These are phyloP conservation scores for Lasioglossum morio DNA, from an alignment of 2,888 invertebrate species.

Conservation along the genomic window DNA sequence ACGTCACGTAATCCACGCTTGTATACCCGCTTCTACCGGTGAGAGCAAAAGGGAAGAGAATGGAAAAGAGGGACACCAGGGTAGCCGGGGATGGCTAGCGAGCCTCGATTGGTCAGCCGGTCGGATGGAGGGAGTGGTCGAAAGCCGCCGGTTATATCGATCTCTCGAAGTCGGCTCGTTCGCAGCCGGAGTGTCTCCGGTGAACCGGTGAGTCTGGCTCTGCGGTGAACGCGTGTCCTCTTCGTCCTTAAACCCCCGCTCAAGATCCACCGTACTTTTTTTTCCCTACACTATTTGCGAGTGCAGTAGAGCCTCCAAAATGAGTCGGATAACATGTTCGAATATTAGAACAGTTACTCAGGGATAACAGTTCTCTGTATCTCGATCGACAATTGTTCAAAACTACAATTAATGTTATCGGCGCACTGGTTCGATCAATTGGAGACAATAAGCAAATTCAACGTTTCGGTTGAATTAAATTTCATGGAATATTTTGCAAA, in stretches of 20 bases:
- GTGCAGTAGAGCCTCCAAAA: neutral
- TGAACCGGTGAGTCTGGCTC: conserved; percentile 47
- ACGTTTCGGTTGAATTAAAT: too few relatives aligned
- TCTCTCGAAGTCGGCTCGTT: conserved; percentile 76
- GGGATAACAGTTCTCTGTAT: too few relatives aligned
- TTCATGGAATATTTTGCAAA: too few relatives aligned
- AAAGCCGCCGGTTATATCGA: conserved; percentile 81
- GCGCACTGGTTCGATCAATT: too few relatives aligned
- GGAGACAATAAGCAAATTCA: too few relatives aligned
- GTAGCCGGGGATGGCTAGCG: conserved; percentile 79
- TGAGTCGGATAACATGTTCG: neutral
- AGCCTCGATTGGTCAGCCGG: conserved; percentile 81
- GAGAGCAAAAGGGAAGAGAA: conserved; percentile 73
- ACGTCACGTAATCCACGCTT: conserved; percentile 79
- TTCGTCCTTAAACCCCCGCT: conserved; percentile 47
- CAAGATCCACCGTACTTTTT: neutral
- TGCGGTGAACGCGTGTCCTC: conserved; percentile 63
- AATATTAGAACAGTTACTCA: neutral
- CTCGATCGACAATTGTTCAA: too few relatives aligned
- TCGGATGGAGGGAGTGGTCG: conserved; percentile 82
- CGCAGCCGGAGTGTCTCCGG: conserved; percentile 55
- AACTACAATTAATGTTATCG: too few relatives aligned
- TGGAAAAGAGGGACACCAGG: conserved; percentile 66
- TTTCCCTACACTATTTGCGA: neutral
- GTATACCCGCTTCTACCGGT: conserved; percentile 48